Evolutionary conservation across 2,888 invertebrate genomes (phyloP).

Genomic region (Charanyca ferruginea): DNA sequence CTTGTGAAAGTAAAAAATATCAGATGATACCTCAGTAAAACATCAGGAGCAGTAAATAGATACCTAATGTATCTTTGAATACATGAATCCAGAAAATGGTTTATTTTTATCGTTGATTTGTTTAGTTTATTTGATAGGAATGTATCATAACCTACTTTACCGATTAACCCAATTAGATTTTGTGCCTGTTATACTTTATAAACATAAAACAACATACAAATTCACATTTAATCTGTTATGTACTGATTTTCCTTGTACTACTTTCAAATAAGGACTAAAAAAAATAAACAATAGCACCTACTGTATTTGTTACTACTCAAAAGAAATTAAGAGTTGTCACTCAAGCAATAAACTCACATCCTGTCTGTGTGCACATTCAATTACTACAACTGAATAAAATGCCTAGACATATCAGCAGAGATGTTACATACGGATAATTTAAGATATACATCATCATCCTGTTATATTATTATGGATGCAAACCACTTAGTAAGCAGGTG

Average conservation of each 20-base stretch:
- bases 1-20: constrained; percentile 35
- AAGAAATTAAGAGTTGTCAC: constrained; percentile 41
- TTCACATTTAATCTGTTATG: not conserved
- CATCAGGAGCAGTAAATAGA: not conserved
- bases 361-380: constrained; percentile 44
- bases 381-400: constrained; percentile 18
- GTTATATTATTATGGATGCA: constrained; percentile 23
- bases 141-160: not conserved
- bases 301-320: constrained; percentile 11
- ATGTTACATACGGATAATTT: constrained; percentile 8
- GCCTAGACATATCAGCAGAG: constrained; percentile 4
- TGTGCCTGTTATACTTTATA: not conserved
- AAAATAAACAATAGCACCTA: constrained; percentile 11
- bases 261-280: constrained; percentile 3
- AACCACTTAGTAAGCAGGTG: constrained; percentile 14
- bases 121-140: not conserved
- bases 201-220: not conserved
- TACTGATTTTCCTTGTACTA: constrained; percentile 12
- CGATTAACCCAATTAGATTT: not conserved
- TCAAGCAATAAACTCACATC: constrained; percentile 48
- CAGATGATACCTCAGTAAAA: not conserved
- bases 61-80: not conserved
- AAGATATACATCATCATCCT: constrained; percentile 18
- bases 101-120: not conserved
- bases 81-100: not conserved